Evolutionary conservation across 2,888 invertebrate genomes (phyloP).

Genomic region (Dolomedes plantarius): DNA sequence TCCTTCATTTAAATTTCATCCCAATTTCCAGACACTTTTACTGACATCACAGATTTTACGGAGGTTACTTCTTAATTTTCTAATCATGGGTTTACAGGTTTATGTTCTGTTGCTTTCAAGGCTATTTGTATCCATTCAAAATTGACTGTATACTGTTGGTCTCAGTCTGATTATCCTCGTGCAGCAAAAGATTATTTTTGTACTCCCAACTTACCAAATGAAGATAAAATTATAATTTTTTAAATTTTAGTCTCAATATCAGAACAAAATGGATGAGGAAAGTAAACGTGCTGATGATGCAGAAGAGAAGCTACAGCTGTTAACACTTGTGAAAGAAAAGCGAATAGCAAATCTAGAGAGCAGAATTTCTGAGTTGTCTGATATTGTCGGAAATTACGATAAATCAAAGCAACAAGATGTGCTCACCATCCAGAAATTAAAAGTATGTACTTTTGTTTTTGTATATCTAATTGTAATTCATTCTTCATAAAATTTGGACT

Average conservation of each 20-base stretch:
- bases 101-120: too few species aligned
- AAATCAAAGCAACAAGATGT: constrained; percentile 84
- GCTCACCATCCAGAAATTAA: constrained; percentile 83
- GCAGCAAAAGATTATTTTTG: too few species aligned
- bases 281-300: constrained; percentile 84
- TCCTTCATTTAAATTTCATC: too few species aligned
- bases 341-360: constrained; percentile 86
- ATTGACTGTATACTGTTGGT: too few species aligned
- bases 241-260: constrained; percentile 81
- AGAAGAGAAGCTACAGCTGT: constrained; percentile 83
- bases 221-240: too few species aligned
- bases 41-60: too few species aligned
- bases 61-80: too few species aligned
- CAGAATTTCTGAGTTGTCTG: constrained; percentile 86
- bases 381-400: constrained; percentile 87
- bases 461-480: neutral
- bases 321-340: constrained; percentile 85
- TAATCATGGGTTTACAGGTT: too few species aligned
- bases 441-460: constrained; percentile 75
- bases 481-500: neutral
- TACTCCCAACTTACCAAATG: too few species aligned
- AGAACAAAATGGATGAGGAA: constrained; percentile 83
- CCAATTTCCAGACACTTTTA: too few species aligned
- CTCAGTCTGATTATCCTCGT: too few species aligned
- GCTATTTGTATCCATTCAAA: too few species aligned